Percentiles rank a stretch among this genome's conserved stretches.
These are phyloP conservation scores for Drosophila ananassae DNA, from an alignment of 1,140 invertebrate genomes.

Conservation along the genomic window DNA sequence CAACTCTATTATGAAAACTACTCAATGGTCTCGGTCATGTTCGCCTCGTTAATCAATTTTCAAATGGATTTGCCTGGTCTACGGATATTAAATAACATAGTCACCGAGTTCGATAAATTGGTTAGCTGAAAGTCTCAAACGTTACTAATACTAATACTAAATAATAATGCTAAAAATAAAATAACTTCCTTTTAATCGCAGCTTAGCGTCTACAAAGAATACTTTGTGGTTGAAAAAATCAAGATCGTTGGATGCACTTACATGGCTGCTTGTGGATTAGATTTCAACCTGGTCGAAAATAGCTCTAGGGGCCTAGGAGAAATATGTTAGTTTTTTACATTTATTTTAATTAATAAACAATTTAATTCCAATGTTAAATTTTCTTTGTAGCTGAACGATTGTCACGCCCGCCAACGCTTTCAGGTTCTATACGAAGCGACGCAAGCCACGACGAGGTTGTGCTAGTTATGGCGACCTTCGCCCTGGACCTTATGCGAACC, in stretches of 20 bases:
- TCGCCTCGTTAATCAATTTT: slow-evolving; percentile 94
- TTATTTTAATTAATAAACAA: too few relatives aligned
- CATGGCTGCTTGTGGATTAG: slow-evolving; percentile 96
- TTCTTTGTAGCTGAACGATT: neutral
- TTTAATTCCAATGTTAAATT: neutral
- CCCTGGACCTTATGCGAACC: slow-evolving; percentile 57
- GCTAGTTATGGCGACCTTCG: slow-evolving; percentile 60
- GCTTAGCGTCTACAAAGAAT: slow-evolving; percentile 39
- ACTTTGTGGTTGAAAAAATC: slow-evolving; percentile 89
- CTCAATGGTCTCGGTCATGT: slow-evolving; percentile 94
- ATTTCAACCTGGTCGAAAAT: slow-evolving; percentile 69
- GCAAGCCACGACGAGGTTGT: slow-evolving; percentile 37
- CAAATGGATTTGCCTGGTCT: slow-evolving; percentile 87
- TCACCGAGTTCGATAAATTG: slow-evolving; percentile 92
- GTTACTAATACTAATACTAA: too few relatives aligned
- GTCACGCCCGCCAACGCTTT: neutral
- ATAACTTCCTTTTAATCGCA: neutral
- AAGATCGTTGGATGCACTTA: slow-evolving; percentile 97
- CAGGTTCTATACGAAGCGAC: neutral
- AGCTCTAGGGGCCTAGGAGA: neutral
- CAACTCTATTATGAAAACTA: slow-evolving; percentile 94
- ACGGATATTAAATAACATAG: slow-evolving; percentile 93
- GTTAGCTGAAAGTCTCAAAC: slow-evolving; percentile 28
- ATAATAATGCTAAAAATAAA: too few relatives aligned
- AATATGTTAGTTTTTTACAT: neutral